A percentile compares a stretch with the other conserved stretches of the same genome.
These are phyloP conservation scores for Osedax fenrisi DNA, from an alignment of 2,888 invertebrate species.

Conservation along the genomic window DNA sequence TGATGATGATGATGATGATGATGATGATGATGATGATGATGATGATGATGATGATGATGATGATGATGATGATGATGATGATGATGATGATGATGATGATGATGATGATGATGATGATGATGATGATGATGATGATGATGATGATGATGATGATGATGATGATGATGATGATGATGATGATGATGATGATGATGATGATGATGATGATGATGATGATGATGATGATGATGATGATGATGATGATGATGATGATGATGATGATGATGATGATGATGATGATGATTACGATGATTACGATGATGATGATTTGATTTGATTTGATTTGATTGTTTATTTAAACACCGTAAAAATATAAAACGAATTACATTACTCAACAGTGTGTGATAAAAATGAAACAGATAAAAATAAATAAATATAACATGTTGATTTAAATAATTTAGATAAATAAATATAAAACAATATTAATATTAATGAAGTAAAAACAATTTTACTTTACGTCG, in stretches of 20 bases:
- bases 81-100: neutral
- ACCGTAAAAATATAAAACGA: no score
- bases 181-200: slow-evolving; percentile 20
- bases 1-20: slow-evolving; percentile 6
- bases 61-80: neutral
- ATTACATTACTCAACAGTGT: no score
- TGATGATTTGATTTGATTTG: no score
- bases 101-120: neutral
- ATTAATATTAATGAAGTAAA: no score
- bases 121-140: neutral
- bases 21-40: neutral
- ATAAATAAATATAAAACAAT: no score
- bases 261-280: no score
- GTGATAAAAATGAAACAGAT: no score
- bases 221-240: slow-evolving; percentile 17
- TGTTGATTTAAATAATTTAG: no score
- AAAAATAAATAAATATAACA: no score
- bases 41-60: neutral
- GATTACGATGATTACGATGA: no score
- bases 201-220: slow-evolving; percentile 13
- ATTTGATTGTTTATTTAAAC: no score
- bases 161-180: slow-evolving; percentile 15
- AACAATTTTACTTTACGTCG: no score
- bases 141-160: slow-evolving; percentile 6
- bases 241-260: slow-evolving; percentile 17